Percentiles rank a stretch among this genome's conserved stretches.
Conservation (phyloP, 1,140 invertebrate genomes). For the Paracyclopina nana region DNA sequence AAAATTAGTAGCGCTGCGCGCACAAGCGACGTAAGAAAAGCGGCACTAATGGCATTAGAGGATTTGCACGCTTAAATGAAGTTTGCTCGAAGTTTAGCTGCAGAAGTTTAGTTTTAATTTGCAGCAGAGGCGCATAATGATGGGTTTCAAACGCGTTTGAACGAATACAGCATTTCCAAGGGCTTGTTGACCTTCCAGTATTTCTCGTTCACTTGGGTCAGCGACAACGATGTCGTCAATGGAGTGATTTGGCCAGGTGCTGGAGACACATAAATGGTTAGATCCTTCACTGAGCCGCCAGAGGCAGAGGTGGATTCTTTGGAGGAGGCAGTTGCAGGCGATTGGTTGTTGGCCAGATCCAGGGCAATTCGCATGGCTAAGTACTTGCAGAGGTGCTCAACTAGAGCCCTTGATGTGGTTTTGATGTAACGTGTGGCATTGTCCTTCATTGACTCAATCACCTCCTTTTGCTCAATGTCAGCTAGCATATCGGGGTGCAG, state of each 20-base stretch:
- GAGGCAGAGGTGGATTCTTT: too few species aligned
- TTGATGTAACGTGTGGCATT: constrained; percentile 73
- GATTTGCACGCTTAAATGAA: too few species aligned
- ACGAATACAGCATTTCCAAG: constrained; percentile 84
- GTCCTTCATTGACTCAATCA: constrained; percentile 56
- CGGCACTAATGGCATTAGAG: too few species aligned
- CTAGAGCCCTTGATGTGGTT: constrained; percentile 82
- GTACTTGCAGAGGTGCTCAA: constrained; percentile 90
- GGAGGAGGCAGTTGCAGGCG: constrained; percentile 53
- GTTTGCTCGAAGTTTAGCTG: too few species aligned
- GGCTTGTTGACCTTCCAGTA: constrained; percentile 90
- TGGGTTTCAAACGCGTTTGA: constrained; percentile 36
- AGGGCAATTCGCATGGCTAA: constrained; percentile 74
- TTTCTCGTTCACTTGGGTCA: constrained; percentile 74
- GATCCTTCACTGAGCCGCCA: constrained; percentile 31
- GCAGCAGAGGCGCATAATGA: too few species aligned
- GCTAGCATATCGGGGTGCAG: constrained; percentile 82
- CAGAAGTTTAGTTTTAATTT: too few species aligned
- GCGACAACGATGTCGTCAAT: constrained; percentile 61
- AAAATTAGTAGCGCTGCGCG: too few species aligned
- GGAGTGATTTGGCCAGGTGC: constrained; percentile 57
- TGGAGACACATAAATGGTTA: constrained; percentile 74
- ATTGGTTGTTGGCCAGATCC: too few species aligned
- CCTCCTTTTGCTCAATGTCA: constrained; percentile 55
- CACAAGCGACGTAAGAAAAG: too few species aligned